Percentiles rank a stretch among this genome's conserved stretches.
These are phyloP conservation scores for Orcinus orca DNA, from an alignment of 2,113 vertebrate genomes.

Conservation along the genomic window DNA sequence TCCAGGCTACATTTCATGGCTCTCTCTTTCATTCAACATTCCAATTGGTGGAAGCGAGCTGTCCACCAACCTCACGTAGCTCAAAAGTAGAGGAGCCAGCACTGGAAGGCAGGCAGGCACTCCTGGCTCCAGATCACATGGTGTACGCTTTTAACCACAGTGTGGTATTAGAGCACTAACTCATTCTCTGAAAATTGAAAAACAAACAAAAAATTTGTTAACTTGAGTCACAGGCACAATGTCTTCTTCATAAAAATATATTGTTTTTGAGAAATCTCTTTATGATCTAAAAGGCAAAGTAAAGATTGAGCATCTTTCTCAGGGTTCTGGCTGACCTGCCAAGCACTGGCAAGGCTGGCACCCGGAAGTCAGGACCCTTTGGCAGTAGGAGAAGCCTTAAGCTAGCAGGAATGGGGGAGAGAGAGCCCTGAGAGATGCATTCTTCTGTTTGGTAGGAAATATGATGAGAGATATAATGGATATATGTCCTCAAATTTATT, in stretches of 20 bases:
- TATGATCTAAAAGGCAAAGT: not conserved
- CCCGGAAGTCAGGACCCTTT: not conserved
- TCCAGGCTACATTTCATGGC: not conserved
- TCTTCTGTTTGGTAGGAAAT: not conserved
- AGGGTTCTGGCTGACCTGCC: not conserved
- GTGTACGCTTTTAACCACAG: not conserved
- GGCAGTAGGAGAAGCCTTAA: not conserved
- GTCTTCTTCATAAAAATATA: not conserved
- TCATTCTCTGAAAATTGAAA: not conserved
- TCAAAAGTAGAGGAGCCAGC: not conserved
- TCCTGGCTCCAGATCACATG: not conserved
- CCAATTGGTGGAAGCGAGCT: not conserved
- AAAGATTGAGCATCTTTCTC: not conserved
- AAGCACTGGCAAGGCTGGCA: not conserved
- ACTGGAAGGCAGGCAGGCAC: not conserved
- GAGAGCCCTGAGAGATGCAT: not conserved
- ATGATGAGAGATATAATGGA: not conserved
- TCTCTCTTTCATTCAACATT: not conserved
- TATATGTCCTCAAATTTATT: not conserved
- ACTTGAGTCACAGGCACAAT: not conserved
- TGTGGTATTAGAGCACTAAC: not conserved
- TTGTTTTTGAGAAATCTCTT: slow-evolving; percentile 12
- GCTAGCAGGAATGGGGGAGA: not conserved
- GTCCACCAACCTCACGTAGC: accelerated
- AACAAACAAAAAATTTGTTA: not conserved